Evolutionary conservation across 1,140 invertebrate species (phyloP), one percentile per base, ranked within the genome.

Genomic region (Drosophila pachea): DNA sequence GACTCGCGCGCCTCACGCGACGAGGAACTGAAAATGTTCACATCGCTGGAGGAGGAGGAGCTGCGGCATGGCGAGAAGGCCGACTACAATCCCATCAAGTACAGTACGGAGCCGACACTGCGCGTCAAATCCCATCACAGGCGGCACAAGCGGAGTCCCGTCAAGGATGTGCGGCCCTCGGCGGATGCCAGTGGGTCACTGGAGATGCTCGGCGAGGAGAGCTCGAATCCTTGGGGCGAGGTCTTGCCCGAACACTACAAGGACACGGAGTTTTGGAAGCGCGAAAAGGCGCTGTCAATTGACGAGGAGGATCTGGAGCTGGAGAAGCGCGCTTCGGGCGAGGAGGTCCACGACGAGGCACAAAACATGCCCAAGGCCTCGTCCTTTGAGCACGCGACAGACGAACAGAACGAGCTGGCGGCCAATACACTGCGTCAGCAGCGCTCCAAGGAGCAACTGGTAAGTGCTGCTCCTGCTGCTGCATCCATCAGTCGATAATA

Each of bases 1-100:
- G 91, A 92, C 6, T 92, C 90, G 0, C 90, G 91, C 4, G 66
- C 74, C 56, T 91, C 91, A 43, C 91, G 91, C 14, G 92, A 92
- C 63, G 91, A 92, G 68, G 92, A 92, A 79, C 79, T 92, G 16
- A 91, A 91, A 81, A 91, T 91, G 88, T 92, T 92, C 63, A 92
- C 91, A 53, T 92, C 91, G 42, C 89, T 92, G 55, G 92, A 92
- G 78, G 91, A 92, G 83, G 90, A 91, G 63, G 92, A 92, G 69
- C 90, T 92, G 60, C 62, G 71, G 0, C 76, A 84, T 5, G 86
- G 86, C 42, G 83, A 83, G 7, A 73, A 72, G 22, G 68, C 71
- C 0, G 88, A 89, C 12, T 89, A 88, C 38, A 86, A 83, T 50
- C 87, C 86, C 9, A 88, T 89, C 12, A 84, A 84, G 48, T 89